Base-by-base conservation (phyloP, 2,797 vertebrate species). In the Microchirus variegatus region DNA sequence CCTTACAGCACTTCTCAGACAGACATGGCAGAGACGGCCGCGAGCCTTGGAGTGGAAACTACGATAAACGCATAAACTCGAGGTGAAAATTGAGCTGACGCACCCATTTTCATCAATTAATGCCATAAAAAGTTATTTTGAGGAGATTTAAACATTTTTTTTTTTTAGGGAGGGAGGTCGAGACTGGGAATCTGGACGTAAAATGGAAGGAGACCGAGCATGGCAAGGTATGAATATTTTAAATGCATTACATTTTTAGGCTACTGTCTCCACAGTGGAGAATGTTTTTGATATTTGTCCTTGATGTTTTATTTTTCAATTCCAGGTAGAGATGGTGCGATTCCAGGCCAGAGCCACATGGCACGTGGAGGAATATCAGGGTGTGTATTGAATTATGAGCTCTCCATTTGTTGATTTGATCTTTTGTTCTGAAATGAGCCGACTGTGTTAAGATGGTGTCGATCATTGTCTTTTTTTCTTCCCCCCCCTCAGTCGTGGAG, bases 121-220 rank as follows among this genome's bases (percentile, higher is more conserved):
- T 16, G 15, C 15, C 13, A 42, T 6, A 42, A 15, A 14, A 42
- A 14, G 41, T 42, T 11, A 14, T 3, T 15, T 42, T 42, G 15
- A 1, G 6, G 1, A 14, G 2, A 14, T 2, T 17, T 9, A 2
- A n/a, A n/a, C n/a, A n/a, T n/a, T n/a, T 2, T 14, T 18, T 17
- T 12, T 35, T 36, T 47, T 11, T 77, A 97, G 96, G 85, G 95
- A 94, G 8, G 89, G 89, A 18, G 84, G 91, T 38, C 93, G 94
- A 66, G 95, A 95, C 79, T 98, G 97, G 96, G 96, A 98, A 69
- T 94, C 96, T 15, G 83, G 85, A 15, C 90, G 94, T 48, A 96
- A 95, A 83, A 89, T 96, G 63, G 96, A 98, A 16, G 94, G 94
- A 37, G 95, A 95, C 55, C 62, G 93, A 79, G 9, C 87, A 9